Base-by-base conservation (phyloP, 2,797 vertebrate species). In the Gymnothorax javanicus region DNA sequence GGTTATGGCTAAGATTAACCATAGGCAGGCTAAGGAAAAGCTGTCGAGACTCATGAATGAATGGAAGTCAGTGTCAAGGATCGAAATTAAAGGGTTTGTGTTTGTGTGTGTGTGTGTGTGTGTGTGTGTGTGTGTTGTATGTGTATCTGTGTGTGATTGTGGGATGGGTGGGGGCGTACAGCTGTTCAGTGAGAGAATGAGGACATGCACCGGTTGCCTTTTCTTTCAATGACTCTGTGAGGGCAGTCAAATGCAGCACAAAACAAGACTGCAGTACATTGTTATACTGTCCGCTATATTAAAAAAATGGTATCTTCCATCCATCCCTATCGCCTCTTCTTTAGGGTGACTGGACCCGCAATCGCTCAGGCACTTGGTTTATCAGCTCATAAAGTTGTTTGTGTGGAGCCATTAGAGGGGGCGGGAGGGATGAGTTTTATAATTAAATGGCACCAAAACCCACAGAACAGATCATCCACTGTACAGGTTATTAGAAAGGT, bases 301-400 rank as follows among this genome's bases (percentile, higher is more conserved):
- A 43, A 43, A 43, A 43, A 43, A 43, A 4, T 60, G 11, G 11
- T 62, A 17, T 58, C 69, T 81, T 82, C 52, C 88, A 79, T 86
- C 82, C 62, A 60, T 27, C 23, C 77, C 15, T 75, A 57, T 52
- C 84, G 77, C 57, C 25, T 73, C 71, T n/a, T 43, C 82, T 87
- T 56, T 23, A 79, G 85, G 84, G 84, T 57, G 75, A 62, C 89
- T 56, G 87, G 77, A 88, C 83, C 79, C 54, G 27, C 60, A 77
- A 58, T 87, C 25, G 69, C 57, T 67, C 20, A 59, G 56, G 77
- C 73, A 64, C 23, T 43, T 43, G 33, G 33, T 43, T 43, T 90
- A 88, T 89, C 88, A 82, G 83, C 87, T 87, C 67, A 71, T 89
- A 89, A 89, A 92, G 90, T 83, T 88, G 75, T 90, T 93, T 90